Percentiles rank a stretch among this genome's conserved stretches.
Conservation (phyloP, 2,888 invertebrate species). For the Chrysolina oricalcia region DNA sequence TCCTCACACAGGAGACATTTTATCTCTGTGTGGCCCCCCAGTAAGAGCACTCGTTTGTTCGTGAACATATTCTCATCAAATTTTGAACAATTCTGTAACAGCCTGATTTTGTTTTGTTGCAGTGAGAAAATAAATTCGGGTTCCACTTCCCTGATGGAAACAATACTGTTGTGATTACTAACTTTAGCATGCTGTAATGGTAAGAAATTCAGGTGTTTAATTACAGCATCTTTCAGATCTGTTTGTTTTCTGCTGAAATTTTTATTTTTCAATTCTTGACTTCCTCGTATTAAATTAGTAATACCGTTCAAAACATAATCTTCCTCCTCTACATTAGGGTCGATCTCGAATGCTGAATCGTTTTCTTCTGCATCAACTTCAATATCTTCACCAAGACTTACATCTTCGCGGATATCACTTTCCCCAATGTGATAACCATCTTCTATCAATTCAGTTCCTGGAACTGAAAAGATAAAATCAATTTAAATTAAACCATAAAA, state of each 20-base stretch:
- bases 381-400: not conserved
- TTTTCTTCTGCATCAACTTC: not conserved
- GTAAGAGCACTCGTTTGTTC: slow-evolving; percentile 13
- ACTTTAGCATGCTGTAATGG: slow-evolving; percentile 5
- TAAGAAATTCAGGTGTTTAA: slow-evolving; percentile 9
- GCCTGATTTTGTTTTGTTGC: not conserved
- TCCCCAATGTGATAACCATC: not conserved
- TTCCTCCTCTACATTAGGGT: slow-evolving; percentile 8
- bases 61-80: slow-evolving; percentile 11
- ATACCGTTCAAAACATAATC: slow-evolving; percentile 4
- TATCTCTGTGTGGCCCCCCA: slow-evolving; percentile 8
- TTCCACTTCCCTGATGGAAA: not conserved
- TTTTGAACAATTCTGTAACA: slow-evolving; percentile 19
- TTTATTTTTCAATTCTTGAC: not conserved
- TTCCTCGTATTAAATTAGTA: not conserved
- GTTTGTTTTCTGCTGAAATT: not conserved
- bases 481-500: too few relatives aligned
- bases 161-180: slow-evolving; percentile 3
- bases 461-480: not conserved
- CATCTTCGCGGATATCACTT: not conserved
- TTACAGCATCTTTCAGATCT: not conserved
- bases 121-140: not conserved
- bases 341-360: not conserved
- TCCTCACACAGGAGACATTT: slow-evolving; percentile 17
- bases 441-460: not conserved